Evolutionary conservation across 2,888 invertebrate species (phyloP).

Genomic region (Merodon equestris): DNA sequence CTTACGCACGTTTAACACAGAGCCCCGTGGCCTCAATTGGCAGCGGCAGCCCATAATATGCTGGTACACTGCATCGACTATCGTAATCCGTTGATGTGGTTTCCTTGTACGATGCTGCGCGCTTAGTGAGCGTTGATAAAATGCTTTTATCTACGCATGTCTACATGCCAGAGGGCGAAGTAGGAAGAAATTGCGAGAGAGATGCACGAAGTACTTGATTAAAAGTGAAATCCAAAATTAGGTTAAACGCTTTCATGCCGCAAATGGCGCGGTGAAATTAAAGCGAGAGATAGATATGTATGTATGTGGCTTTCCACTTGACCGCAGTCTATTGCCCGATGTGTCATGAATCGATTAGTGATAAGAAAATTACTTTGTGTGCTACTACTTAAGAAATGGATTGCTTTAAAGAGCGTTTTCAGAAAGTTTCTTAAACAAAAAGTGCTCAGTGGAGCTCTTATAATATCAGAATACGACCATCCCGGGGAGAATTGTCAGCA

Average conservation of each 20-base stretch:
- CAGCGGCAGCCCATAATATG: slow-evolving; percentile 34
- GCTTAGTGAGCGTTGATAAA: slow-evolving; percentile 1
- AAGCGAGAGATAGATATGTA: not conserved
- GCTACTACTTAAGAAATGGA: no score
- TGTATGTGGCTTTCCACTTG: no score
- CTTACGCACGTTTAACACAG: slow-evolving; percentile 57
- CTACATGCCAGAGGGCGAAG: slow-evolving; percentile 23
- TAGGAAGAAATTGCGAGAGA: slow-evolving; percentile 6
- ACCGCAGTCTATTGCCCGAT: no score
- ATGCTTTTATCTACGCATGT: slow-evolving; percentile 37
- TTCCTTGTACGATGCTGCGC: slow-evolving; percentile 16
- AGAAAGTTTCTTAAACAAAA: no score
- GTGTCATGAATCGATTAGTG: no score
- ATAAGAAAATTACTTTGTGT: no score
- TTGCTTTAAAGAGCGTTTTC: no score
- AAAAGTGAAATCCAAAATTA: slow-evolving; percentile 55
- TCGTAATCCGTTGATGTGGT: slow-evolving; percentile 11
- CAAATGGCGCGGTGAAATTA: no score
- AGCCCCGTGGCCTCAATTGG: slow-evolving; percentile 55
- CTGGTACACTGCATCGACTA: slow-evolving; percentile 17
- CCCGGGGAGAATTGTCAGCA: no score
- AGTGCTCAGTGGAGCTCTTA: no score
- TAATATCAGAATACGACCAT: no score
- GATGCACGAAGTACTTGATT: slow-evolving; percentile 16
- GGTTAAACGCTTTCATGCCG: slow-evolving; percentile 34